These are phyloP conservation scores for Pammene aurita DNA, from an alignment of 2,888 invertebrate genomes.

Conservation along the genomic window DNA sequence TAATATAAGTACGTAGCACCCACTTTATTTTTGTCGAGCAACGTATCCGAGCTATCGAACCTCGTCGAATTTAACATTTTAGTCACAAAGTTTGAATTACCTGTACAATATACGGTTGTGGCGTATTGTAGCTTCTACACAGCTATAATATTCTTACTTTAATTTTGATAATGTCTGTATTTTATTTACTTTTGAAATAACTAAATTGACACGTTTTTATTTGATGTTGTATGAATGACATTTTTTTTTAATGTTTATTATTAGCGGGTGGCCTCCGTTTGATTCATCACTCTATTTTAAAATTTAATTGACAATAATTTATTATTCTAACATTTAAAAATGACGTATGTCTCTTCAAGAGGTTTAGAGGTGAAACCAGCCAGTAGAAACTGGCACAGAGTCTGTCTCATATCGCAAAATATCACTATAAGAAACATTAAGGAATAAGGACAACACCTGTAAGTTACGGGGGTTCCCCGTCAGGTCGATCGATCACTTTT, in stretches of 20 bases:
- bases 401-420: no score
- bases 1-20: no score
- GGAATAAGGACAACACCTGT: no score
- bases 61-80: constrained; percentile 6
- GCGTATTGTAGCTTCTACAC: background rate
- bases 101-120: constrained; percentile 7
- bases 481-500: no score
- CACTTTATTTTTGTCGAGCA: background rate
- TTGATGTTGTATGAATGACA: constrained; percentile 10
- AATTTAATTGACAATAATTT: constrained; percentile 19
- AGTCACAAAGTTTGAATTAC: constrained; percentile 27
- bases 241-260: background rate
- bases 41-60: no score
- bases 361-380: no score
- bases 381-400: no score
- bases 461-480: no score
- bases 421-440: no score
- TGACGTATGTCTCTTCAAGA: no score
- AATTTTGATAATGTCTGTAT: background rate
- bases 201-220: constrained; percentile 9
- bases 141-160: background rate
- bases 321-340: background rate
- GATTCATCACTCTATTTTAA: constrained; percentile 42
- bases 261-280: background rate
- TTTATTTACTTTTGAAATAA: background rate